Evolutionary conservation across 2,797 vertebrate species (phyloP), one percentile per base, ranked within the genome.

Genomic region (Sardinella longiceps): DNA sequence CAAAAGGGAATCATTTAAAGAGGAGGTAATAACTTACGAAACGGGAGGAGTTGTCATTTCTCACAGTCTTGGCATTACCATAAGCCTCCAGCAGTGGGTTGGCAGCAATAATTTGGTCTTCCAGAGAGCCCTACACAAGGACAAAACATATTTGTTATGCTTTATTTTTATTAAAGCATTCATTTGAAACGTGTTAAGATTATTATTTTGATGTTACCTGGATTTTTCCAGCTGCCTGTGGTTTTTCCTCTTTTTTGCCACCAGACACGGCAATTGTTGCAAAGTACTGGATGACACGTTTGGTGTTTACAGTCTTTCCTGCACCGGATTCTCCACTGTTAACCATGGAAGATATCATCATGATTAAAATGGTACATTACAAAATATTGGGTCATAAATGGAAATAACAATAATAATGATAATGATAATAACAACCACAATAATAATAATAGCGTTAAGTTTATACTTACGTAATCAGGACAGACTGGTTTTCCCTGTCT

Each of bases 21-120:
- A 53, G 2, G 3, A 14, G 15, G 12, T 50, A 3, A 43, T 3
- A 45, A 95, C 93, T 94, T 90, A 95, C 97, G 89, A 97, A 97
- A 56, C 97, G 96, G 5, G 97, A 97, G 10, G 97, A 98, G 92
- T 97, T 98, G 95, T 97, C 97, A 3, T 98, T 97, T 90, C 97
- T 97, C 93, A 98, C 95, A 0, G 97, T 97, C 89, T 97, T 97
- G 90, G 70, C 70, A 77, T 77, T 77, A 43, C 70, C 70, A 77
- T 77, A 77, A 11, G 70, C 37, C 5, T 89, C 88, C 83, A 89
- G 84, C 18, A 77, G 70, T 23, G 70, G 70, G 70, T 77, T 77
- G 15, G 88, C 88, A 84, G 88, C 87, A 89, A 89, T 83, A 11
- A 88, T 89, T 81, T 89, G 88, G 56, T 89, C 88, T 46, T 89